These are phyloP conservation scores for Apamea sordens DNA, from an alignment of 2,888 invertebrate genomes.

Conservation along the genomic window DNA sequence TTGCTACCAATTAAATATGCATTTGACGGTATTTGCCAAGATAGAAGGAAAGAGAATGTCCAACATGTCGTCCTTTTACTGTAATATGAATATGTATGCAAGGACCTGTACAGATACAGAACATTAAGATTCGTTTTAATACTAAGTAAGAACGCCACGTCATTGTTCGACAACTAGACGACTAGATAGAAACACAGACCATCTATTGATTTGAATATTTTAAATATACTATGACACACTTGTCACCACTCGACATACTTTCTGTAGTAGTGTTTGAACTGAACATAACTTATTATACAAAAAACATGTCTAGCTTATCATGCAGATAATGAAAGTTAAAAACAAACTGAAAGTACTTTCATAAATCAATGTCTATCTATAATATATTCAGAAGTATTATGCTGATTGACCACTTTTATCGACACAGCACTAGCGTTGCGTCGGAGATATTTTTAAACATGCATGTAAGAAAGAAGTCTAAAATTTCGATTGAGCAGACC, in stretches of 20 bases:
- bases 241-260: constrained; percentile 57
- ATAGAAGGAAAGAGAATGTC: constrained; percentile 66
- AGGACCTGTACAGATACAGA: constrained; percentile 64
- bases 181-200: constrained; percentile 29
- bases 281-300: constrained; percentile 31
- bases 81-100: constrained; percentile 73
- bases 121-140: constrained; percentile 41
- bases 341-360: constrained; percentile 27
- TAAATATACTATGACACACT: constrained; percentile 57
- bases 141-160: constrained; percentile 27
- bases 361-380: constrained; percentile 9
- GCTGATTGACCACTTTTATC: not conserved
- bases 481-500: not conserved
- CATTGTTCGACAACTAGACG: constrained; percentile 29
- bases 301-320: constrained; percentile 39
- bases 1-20: constrained; percentile 39
- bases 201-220: constrained; percentile 54
- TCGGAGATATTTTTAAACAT: not conserved
- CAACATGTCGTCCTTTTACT: constrained; percentile 73
- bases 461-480: not conserved
- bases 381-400: not conserved
- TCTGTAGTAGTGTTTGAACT: constrained; percentile 42
- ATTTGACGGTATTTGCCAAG: constrained; percentile 36
- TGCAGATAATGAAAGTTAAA: constrained; percentile 24
- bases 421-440: not conserved